Conservation (phyloP, 2,113 vertebrate genomes). For the Thalassoma bifasciatum region DNA sequence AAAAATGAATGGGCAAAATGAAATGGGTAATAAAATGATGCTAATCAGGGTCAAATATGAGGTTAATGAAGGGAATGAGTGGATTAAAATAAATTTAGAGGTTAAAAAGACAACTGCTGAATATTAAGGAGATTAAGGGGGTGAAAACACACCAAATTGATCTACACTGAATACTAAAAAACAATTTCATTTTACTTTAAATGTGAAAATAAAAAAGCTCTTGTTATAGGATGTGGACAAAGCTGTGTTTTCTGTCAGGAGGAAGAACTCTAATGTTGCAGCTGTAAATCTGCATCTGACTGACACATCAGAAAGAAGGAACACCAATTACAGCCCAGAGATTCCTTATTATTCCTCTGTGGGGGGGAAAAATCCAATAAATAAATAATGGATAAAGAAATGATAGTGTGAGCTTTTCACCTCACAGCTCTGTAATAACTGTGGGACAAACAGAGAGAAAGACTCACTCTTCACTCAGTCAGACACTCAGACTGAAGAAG, state of each 20-base stretch:
- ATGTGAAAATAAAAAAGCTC: too few relatives aligned
- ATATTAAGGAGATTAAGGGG: too few relatives aligned
- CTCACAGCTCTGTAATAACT: slow-evolving; percentile 13
- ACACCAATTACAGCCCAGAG: slow-evolving; percentile 66
- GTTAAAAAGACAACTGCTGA: too few relatives aligned
- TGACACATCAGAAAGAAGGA: slow-evolving; percentile 67
- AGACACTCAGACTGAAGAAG: background rate
- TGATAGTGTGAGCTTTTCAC: slow-evolving; percentile 37
- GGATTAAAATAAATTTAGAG: too few relatives aligned
- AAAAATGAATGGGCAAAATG: too few relatives aligned
- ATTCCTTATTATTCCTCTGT: slow-evolving; percentile 59
- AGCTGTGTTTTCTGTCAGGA: background rate
- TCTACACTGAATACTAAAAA: too few relatives aligned
- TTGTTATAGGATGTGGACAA: too few relatives aligned
- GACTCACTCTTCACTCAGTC: background rate
- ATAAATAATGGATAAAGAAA: slow-evolving; percentile 55
- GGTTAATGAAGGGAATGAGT: too few relatives aligned
- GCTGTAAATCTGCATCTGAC: slow-evolving; percentile 69
- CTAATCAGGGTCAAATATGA: too few relatives aligned
- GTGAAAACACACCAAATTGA: too few relatives aligned
- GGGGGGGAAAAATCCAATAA: slow-evolving; percentile 35
- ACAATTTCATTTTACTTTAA: too few relatives aligned
- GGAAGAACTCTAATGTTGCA: slow-evolving; percentile 51
- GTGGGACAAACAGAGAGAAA: background rate
- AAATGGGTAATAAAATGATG: too few relatives aligned